Percentiles rank a stretch among this genome's conserved stretches.
Evolutionary conservation across 2,888 invertebrate species (phyloP).

Genomic region (Stenolophus ochropezus): DNA sequence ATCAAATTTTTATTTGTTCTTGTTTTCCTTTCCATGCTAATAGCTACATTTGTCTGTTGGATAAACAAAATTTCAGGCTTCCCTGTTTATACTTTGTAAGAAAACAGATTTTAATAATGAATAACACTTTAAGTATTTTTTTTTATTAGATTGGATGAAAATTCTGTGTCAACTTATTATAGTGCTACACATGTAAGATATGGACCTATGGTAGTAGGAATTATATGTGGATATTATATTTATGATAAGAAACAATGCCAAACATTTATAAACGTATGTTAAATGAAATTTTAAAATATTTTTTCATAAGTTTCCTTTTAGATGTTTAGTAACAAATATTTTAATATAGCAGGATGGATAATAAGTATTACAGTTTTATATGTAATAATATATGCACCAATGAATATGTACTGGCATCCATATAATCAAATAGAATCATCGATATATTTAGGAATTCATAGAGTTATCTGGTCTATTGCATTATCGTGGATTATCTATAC

Average conservation of each 20-base stretch:
- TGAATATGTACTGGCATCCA: conserved; percentile 63
- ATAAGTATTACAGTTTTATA: conserved; percentile 62
- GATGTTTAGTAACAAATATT: conserved; percentile 3
- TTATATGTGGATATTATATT: neutral
- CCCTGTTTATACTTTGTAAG: conserved; percentile 61
- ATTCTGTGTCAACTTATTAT: neutral
- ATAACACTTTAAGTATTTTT: neutral
- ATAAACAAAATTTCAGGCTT: conserved; percentile 54
- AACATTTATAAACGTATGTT: conserved; percentile 48
- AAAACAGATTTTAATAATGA: conserved; percentile 2
- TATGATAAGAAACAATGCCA: conserved; percentile 38
- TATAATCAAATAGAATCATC: conserved; percentile 65
- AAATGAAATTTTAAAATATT: conserved; percentile 57
- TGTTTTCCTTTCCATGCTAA: conserved; percentile 61
- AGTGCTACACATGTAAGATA: neutral
- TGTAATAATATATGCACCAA: conserved; percentile 65
- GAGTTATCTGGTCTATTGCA: conserved; percentile 73
- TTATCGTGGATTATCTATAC: conserved; percentile 74
- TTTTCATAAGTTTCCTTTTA: neutral
- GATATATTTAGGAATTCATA: conserved; percentile 69
- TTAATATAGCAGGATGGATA: conserved; percentile 62
- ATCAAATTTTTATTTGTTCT: conserved; percentile 61
- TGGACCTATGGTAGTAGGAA: conserved; percentile 14
- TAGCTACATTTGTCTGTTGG: conserved; percentile 54
- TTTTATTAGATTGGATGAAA: conserved; percentile 12